Evolutionary conservation across 2,888 invertebrate genomes (phyloP), one percentile per base, ranked within the genome.

Genomic region (Chouioia cunea): DNA sequence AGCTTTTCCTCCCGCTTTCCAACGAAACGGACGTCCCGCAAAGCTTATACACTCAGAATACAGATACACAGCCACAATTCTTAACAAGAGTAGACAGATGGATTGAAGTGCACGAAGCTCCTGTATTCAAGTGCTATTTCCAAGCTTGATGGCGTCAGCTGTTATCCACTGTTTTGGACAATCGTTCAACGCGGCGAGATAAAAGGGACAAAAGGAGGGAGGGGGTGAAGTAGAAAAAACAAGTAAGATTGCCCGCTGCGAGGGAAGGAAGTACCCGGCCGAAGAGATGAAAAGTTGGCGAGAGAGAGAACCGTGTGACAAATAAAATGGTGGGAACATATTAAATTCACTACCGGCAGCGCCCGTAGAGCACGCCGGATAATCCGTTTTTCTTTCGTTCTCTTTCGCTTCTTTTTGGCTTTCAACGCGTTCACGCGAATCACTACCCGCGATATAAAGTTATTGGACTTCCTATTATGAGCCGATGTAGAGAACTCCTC

Each of bases 131-230:
- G 82, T 79, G 76, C 78, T 79, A 76, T 76, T 78, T 77, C 75
- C 75, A 76, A 74, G 78, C 77, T 82, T 80, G 80, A 84, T 83
- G 79, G 83, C 83, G 84, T 83, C 84, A 84, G 84, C 83, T 83
- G 83, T 82, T 83, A 82, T 80, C 78, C 79, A 82, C 81, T 80
- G 79, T 81, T 80, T 79, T 77, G 80, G 78, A 76, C 76, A 76
- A 74, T 76, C 74, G 69, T 65, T 74, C 71, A 65, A 60, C 52
- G 46, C 50, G 53, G 23, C 15, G 20, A 54, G 43, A 14, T 3
- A 23, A 44, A 69, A 20, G 20, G 58, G 4, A 58, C 36, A 22
- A 44, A 57, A 36, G 47, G 44, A 2, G 16, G 18, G 56, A 27
- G 54, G 10, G 54, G 10, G 54, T 16, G 54, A n/a, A 14, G 22